Conservation (phyloP, 2,113 vertebrate genomes). For the Vulpes lagopus region DNA sequence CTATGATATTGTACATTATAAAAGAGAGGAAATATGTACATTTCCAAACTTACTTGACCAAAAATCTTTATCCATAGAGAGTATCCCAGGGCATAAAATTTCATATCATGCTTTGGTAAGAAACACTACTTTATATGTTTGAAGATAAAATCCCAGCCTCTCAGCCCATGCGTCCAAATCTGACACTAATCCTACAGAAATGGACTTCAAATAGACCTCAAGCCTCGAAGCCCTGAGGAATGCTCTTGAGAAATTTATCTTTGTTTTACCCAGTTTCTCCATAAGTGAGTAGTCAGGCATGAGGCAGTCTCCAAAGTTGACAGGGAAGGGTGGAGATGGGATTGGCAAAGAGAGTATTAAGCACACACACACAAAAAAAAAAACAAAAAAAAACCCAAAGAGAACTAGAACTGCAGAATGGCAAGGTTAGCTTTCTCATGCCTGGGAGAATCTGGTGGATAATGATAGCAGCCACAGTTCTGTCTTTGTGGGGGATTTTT, state of each 20-base stretch:
- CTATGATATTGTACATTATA: not conserved
- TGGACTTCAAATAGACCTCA: not conserved
- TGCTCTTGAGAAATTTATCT: not conserved
- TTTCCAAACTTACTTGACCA: slow-evolving; percentile 8
- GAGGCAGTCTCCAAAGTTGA: not conserved
- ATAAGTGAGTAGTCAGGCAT: not conserved
- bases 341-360: not conserved
- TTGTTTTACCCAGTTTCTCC: slow-evolving; percentile 6
- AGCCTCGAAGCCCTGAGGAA: not conserved
- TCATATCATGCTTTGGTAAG: not conserved
- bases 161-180: not conserved
- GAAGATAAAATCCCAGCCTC: not conserved
- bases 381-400: not conserved
- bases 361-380: not conserved
- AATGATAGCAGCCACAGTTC: not conserved
- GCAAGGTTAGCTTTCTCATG: not conserved
- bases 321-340: not conserved
- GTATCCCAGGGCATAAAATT: not conserved
- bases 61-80: slow-evolving; percentile 3
- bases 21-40: not conserved
- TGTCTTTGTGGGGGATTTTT: slow-evolving; percentile 23
- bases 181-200: not conserved
- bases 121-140: not conserved
- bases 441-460: not conserved
- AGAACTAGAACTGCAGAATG: not conserved